phyloP scores from a whole-genome alignment of 2,797 vertebrate species.

The Pangasius krempfi region DNA sequence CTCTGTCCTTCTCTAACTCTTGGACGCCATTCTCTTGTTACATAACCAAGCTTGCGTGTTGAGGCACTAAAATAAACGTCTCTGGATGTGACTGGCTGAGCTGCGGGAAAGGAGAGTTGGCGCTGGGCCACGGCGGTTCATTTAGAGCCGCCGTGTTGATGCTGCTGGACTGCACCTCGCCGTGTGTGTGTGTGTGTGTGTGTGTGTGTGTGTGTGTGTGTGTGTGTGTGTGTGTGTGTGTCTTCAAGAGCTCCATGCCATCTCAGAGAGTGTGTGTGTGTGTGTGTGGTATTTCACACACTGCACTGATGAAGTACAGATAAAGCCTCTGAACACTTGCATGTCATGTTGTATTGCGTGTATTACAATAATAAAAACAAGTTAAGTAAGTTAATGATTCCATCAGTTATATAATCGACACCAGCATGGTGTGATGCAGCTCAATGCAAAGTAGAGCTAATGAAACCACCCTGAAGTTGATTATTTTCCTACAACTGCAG shows the following conservation, averaged over 20 bases:
- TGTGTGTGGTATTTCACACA: conserved; percentile 13
- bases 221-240: too few relatives aligned
- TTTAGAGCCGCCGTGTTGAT: background rate
- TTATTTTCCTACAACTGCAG: background rate
- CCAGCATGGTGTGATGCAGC: background rate
- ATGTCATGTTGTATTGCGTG: background rate
- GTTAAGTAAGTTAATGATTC: background rate
- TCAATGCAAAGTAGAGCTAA: background rate
- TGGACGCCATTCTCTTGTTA: background rate
- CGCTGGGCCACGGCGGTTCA: background rate
- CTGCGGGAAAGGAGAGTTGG: background rate
- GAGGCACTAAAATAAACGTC: conserved; percentile 15
- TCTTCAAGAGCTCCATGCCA: background rate
- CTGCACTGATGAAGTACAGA: background rate
- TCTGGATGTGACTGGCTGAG: background rate
- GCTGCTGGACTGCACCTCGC: background rate
- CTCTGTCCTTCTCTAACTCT: background rate
- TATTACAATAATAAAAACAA: background rate
- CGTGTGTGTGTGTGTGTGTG: background rate
- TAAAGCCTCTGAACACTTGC: background rate
- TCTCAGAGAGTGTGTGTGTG: background rate
- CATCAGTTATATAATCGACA: background rate
- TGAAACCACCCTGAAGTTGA: background rate
- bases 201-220: too few relatives aligned
- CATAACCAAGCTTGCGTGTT: background rate